Conservation (phyloP, 2,113 vertebrate species). For the Eulemur rufifrons region DNA sequence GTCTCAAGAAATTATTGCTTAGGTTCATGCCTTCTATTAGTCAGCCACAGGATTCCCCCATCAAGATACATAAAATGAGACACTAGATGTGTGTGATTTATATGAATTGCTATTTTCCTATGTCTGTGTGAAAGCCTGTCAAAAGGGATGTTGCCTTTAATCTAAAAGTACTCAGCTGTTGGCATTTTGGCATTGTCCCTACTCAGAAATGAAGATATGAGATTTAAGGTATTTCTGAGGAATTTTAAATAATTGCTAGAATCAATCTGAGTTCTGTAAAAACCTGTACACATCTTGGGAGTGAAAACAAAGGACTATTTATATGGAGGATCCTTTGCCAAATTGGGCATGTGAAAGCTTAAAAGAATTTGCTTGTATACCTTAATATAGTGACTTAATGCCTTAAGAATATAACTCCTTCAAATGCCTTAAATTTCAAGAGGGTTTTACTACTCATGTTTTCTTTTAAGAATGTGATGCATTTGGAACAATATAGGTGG, state of each 20-base stretch:
- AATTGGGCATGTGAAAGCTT: constrained; percentile 60
- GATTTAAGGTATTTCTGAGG: constrained; percentile 80
- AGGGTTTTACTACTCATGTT: constrained; percentile 80
- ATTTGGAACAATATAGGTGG: constrained; percentile 72
- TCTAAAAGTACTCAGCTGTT: constrained; percentile 60
- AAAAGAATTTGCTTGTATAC: constrained; percentile 78
- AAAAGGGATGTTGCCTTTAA: constrained; percentile 49
- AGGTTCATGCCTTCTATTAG: neutral
- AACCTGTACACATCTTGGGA: constrained; percentile 77
- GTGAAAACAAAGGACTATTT: constrained; percentile 82
- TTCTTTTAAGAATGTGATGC: constrained; percentile 76
- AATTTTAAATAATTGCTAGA: constrained; percentile 82
- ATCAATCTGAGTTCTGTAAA: constrained; percentile 77
- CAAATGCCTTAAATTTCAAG: constrained; percentile 82
- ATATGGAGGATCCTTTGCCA: constrained; percentile 74
- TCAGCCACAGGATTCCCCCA: constrained; percentile 3
- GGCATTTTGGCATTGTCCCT: constrained; percentile 56
- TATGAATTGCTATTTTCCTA: constrained; percentile 42
- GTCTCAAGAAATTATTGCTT: constrained; percentile 29
- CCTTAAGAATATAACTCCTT: constrained; percentile 81
- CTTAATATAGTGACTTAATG: constrained; percentile 79
- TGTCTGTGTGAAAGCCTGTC: constrained; percentile 46
- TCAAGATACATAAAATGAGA: neutral
- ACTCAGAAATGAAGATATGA: constrained; percentile 51
- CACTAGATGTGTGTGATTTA: neutral